Evolutionary conservation across 1,140 invertebrate species (phyloP), one percentile per base, ranked within the genome.

Genomic region (Drosophila hydei): DNA sequence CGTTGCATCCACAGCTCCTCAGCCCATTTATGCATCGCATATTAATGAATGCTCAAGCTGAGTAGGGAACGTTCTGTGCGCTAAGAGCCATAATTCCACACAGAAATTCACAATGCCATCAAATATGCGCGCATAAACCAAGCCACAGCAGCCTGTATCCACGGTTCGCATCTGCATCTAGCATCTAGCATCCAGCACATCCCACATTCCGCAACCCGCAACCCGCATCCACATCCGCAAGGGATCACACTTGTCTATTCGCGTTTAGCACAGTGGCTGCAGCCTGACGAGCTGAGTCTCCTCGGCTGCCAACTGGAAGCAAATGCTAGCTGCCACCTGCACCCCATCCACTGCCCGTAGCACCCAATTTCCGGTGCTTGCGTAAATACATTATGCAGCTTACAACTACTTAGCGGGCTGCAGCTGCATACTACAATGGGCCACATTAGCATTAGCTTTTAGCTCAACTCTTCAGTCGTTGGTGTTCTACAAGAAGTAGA

Each of bases 301-400:
- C 58, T 27, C 43, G 38, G 45, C 4, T 42, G 51, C 30, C 30
- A 60, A 40, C 25, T 60, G 12, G 19, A 9, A 9, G 42, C 42
- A 19, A 14, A 16, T 40, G 38, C 42, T 8, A 45, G 16, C 18
- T 4, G 2, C 42, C 42, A 11, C 42, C 21, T 6, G 12, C 45
- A 25, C 21, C n/a, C 2, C 55, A 38, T 19, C 54, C 67, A 65
- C 69, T 69, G 60, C 56, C 68, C 55, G 61, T 68, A 73, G 81
- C 83, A 87, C 68, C 81, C 81, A 81, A 88, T 87, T 87, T 87
- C 81, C 81, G 81, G 83, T 83, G 71, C 81, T 87, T 87, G 79
- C 71, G 78, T 87, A 87, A 88, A 87, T 87, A 87, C 81, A 87
- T 87, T 87, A 87, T 87, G 81, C 81, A 87, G 78, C 81, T 87